Conservation (phyloP, 1,140 invertebrate genomes). For the Diorhabda sublineata region DNA sequence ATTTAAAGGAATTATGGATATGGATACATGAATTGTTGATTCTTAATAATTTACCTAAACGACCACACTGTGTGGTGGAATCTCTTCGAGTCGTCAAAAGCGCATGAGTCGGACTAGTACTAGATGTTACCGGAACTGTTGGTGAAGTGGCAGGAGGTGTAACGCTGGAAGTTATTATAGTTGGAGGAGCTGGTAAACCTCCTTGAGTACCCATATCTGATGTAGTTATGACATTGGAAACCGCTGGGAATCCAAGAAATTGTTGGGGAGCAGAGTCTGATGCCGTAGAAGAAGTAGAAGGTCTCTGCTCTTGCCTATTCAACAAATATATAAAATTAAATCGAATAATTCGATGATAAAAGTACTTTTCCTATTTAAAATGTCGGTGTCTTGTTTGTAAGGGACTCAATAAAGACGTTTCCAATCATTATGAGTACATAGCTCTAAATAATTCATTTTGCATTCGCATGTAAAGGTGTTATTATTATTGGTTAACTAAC, state of each 20-base stretch:
- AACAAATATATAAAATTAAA: neutral
- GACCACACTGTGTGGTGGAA: conserved; percentile 76
- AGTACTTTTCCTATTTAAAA: too few species aligned
- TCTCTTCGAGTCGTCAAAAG: conserved; percentile 65
- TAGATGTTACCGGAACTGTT: conserved; percentile 50
- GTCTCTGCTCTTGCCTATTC: conserved; percentile 62
- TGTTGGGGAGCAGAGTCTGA: conserved; percentile 58
- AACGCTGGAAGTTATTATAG: conserved; percentile 75
- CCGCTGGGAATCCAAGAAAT: conserved; percentile 14
- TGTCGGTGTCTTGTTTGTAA: too few species aligned
- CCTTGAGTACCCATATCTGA: conserved; percentile 56
- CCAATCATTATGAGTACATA: too few species aligned
- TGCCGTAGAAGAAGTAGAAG: conserved; percentile 73
- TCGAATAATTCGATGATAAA: too few species aligned
- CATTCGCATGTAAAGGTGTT: neutral
- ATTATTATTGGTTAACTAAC: neutral
- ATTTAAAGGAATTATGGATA: neutral
- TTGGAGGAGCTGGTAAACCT: conserved; percentile 66
- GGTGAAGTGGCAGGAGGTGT: conserved; percentile 71
- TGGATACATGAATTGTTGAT: conserved; percentile 40
- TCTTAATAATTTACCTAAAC: conserved; percentile 42
- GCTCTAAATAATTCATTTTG: too few species aligned
- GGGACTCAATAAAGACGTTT: too few species aligned
- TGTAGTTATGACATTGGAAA: conserved; percentile 16
- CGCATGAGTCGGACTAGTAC: conserved; percentile 57